phyloP scores from a whole-genome alignment of 2,113 vertebrate species.

The Bungarus multicinctus region DNA sequence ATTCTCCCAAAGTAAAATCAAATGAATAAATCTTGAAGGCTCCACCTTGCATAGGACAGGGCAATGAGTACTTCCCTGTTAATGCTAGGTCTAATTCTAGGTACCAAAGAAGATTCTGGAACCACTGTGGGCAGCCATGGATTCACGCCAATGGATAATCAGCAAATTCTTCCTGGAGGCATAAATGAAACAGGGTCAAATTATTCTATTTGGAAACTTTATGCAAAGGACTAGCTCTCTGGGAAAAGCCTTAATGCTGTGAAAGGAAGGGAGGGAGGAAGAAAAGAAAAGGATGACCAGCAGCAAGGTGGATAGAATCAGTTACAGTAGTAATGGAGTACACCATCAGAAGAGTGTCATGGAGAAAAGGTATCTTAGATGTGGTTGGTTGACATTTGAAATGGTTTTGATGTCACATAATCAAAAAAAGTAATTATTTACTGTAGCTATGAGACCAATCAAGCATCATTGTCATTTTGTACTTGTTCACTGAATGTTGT shows the following conservation, averaged over 20 bases:
- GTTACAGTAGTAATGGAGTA: neutral
- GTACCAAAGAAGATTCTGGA: neutral
- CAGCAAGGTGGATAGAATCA: neutral
- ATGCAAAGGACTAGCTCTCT: neutral
- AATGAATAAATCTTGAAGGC: neutral
- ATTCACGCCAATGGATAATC: neutral
- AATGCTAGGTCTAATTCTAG: neutral
- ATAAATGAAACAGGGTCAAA: neutral
- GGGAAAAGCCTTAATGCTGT: neutral
- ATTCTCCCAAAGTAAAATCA: neutral
- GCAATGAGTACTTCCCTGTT: neutral
- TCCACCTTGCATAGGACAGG: neutral
- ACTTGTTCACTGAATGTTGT: neutral
- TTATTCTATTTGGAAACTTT: neutral
- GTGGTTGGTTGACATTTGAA: neutral
- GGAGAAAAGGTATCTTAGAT: neutral
- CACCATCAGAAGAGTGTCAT: neutral
- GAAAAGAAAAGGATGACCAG: neutral
- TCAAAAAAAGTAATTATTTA: neutral
- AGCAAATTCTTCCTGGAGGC: neutral
- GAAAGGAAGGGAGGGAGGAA: neutral
- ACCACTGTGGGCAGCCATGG: neutral
- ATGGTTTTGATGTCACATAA: neutral
- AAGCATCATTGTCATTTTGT: neutral
- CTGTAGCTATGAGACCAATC: neutral